These are phyloP conservation scores for Wasmannia auropunctata DNA, from an alignment of 1,140 invertebrate species.

Conservation along the genomic window DNA sequence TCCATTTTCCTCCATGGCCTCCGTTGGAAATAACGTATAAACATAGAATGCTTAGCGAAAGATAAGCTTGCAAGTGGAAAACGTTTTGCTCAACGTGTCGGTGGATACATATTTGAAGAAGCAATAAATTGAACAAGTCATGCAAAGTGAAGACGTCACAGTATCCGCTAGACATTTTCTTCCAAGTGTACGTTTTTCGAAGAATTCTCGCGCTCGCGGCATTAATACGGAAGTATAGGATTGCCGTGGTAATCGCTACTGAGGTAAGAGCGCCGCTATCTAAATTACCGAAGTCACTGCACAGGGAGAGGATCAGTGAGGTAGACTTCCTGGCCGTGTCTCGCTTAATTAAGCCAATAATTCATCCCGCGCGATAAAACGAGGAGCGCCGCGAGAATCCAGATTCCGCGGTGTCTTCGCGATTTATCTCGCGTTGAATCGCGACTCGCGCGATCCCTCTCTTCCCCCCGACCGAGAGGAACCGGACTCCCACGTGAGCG, in stretches of 20 bases:
- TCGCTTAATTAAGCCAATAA: constrained; percentile 55
- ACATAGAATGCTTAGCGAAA: neutral
- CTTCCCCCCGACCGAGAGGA: neutral
- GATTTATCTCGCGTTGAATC: constrained; percentile 3
- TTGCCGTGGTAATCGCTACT: neutral
- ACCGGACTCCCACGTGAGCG: constrained; percentile 28
- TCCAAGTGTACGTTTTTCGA: neutral
- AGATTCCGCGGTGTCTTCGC: constrained; percentile 4
- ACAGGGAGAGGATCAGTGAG: constrained; percentile 4
- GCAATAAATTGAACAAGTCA: neutral
- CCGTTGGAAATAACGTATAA: neutral
- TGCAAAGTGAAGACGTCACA: neutral
- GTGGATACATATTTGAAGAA: neutral
- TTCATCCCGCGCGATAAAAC: constrained; percentile 31
- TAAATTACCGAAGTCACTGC: constrained; percentile 15
- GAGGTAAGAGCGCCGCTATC: neutral
- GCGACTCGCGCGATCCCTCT: neutral
- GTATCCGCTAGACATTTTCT: neutral
- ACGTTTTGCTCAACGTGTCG: neutral
- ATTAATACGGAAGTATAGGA: neutral
- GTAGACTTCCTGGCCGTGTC: constrained; percentile 15
- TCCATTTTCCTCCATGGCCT: neutral
- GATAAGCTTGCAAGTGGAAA: neutral
- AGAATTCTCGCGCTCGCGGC: neutral
- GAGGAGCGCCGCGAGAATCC: neutral